phyloP scores from a whole-genome alignment of 2,113 vertebrate genomes.

The Mormyrus iriodes region DNA sequence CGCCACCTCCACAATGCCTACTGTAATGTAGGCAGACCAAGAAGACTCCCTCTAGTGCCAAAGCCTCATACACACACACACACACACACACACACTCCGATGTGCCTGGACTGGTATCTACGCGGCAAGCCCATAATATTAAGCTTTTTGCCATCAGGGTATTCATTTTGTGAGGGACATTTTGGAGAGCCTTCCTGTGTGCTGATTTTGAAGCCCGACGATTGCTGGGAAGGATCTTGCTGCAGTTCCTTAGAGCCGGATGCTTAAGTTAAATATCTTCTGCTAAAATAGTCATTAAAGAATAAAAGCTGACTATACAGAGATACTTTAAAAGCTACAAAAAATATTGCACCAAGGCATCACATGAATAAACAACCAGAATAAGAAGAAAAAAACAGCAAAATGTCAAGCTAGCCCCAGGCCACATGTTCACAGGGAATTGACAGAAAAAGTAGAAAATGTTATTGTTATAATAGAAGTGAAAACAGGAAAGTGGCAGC shows the following conservation, averaged over 20 bases:
- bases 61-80: neutral
- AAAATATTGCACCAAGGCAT: neutral
- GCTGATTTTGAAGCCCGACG: neutral
- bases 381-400: neutral
- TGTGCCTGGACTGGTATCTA: neutral
- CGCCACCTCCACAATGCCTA: neutral
- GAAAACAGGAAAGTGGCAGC: constrained; percentile 42
- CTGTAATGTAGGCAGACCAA: neutral
- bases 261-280: neutral
- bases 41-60: neutral
- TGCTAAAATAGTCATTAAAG: neutral
- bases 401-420: constrained; percentile 24
- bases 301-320: neutral
- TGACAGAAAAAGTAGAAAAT: constrained; percentile 54
- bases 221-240: neutral
- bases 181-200: neutral
- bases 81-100: neutral
- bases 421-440: constrained; percentile 47
- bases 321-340: neutral
- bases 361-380: neutral
- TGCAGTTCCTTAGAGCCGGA: neutral
- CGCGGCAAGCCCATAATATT: neutral
- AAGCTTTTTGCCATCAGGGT: neutral
- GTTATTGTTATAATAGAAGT: constrained; percentile 53
- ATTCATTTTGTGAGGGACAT: neutral